Evolutionary conservation across 2,113 vertebrate species (phyloP), one percentile per base, ranked within the genome.

Genomic region (Glaucidium brasilianum): DNA sequence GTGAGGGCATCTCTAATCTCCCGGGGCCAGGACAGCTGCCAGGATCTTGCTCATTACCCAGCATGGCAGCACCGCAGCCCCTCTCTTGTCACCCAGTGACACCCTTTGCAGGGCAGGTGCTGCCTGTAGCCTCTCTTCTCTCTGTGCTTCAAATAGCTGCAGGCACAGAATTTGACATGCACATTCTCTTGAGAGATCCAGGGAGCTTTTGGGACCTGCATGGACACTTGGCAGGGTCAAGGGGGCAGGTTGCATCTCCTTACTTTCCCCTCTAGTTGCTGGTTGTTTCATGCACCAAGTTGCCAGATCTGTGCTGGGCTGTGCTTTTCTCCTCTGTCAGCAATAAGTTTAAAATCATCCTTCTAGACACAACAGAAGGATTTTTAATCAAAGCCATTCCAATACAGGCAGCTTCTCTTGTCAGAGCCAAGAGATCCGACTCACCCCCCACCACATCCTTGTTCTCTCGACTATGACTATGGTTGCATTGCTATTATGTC

Each of bases 401-500:
- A n/a, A 12, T 15, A 62, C 45, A 67, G 67, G 32, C 78, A 76
- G 58, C 49, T 78, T 71, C 37, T 55, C n/a, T 58, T 41, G 87
- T 79, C 86, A 75, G 58, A 89, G 30, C 26, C 0, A 1, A 81
- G 63, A 74, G 77, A 64, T 34, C 52, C 8, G 2, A 58, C 90
- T 80, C 81, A 29, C 56, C 26, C 32, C 53, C 34, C 43, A 50
- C 49, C 2, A 3, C 53, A 62, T 72, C 34, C 76, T 86, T 91
- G 82, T 88, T 56, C 72, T 62, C 62, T 63, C 0, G 0, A 56
- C 76, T 91, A 74, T 41, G 91, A 88, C 91, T 88, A 76, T 88
- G 87, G 64, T 63, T 92, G 50, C 76, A 89, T 85, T 85, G 76
- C 79, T 97, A 90, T 94, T 95, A 96, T 97, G 94, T 96, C 96